These are phyloP conservation scores for Bubo bubo DNA, from an alignment of 2,113 vertebrate genomes.

Conservation along the genomic window DNA sequence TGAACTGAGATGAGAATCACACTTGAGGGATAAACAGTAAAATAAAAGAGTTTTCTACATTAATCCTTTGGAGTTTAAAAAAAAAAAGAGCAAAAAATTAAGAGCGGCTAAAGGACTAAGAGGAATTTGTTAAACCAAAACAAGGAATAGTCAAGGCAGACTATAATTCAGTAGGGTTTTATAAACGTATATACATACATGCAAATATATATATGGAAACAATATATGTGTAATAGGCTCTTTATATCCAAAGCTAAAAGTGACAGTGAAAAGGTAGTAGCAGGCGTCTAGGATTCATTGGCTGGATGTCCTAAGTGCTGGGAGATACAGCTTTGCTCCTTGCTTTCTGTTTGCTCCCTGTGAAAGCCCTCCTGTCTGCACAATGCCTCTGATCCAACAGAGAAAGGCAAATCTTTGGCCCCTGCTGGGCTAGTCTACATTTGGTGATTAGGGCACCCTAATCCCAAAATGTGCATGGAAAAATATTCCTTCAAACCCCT, in stretches of 20 bases:
- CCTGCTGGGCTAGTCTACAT: background rate
- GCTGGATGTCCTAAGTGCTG: background rate
- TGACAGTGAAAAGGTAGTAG: background rate
- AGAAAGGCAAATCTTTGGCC: background rate
- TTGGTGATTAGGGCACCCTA: background rate
- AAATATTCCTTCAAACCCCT: background rate
- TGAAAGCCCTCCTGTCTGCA: background rate
- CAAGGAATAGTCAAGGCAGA: background rate
- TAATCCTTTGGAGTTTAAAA: background rate
- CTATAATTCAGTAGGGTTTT: background rate
- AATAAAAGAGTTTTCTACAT: background rate
- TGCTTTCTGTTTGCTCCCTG: background rate
- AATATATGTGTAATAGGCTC: background rate
- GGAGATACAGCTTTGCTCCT: background rate
- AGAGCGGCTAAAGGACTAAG: background rate
- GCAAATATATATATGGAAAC: background rate
- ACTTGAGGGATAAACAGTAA: background rate
- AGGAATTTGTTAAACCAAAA: background rate
- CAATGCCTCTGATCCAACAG: background rate
- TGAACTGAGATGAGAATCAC: background rate
- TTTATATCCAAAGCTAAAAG: background rate
- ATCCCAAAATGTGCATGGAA: background rate
- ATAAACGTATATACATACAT: background rate
- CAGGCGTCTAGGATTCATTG: background rate
- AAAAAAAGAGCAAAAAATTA: background rate